These are phyloP conservation scores for Papilio helenus DNA, from an alignment of 1,140 invertebrate species.

Conservation along the genomic window DNA sequence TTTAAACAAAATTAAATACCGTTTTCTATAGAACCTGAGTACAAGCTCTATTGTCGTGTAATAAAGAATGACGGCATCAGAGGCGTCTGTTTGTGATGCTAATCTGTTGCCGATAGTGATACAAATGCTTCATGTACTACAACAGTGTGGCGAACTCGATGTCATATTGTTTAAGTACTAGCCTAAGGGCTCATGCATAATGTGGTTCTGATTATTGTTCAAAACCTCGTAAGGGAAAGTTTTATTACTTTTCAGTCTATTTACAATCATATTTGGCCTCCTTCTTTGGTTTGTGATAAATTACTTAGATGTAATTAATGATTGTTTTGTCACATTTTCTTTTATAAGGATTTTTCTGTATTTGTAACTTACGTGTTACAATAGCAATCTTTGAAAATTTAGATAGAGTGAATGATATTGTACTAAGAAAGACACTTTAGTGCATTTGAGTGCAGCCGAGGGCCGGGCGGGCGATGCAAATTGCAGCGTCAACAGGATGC, in stretches of 20 bases:
- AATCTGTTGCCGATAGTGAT: not conserved
- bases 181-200: not conserved
- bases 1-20: not conserved
- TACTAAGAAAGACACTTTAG: not conserved
- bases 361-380: not conserved
- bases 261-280: no score
- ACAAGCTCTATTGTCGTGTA: no score
- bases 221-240: no score
- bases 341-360: not conserved
- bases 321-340: no score
- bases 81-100: not conserved
- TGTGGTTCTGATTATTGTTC: not conserved
- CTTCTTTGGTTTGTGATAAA: no score
- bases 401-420: not conserved
- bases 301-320: no score
- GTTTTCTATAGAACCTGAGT: not conserved
- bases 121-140: not conserved
- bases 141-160: not conserved
- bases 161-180: not conserved
- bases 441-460: not conserved
- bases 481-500: conserved; percentile 22
- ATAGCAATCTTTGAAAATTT: not conserved
- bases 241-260: no score
- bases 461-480: conserved; percentile 13
- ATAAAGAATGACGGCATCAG: not conserved